These are phyloP conservation scores for Myotis vivesi DNA, from an alignment of 2,797 vertebrate species.

Conservation along the genomic window DNA sequence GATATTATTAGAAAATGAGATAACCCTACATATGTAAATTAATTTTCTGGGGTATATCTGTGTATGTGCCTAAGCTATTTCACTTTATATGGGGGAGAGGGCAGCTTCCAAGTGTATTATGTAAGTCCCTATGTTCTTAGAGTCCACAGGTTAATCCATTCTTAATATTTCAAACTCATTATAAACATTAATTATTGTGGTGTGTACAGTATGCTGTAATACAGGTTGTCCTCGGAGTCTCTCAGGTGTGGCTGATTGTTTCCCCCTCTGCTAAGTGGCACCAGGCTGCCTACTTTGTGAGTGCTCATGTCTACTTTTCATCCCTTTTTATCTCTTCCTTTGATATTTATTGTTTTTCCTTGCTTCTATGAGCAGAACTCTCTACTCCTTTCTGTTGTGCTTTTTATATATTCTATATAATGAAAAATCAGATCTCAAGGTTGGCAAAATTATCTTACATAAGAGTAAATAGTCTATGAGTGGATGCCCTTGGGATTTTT, in stretches of 20 bases:
- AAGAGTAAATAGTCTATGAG: not conserved
- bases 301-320: not conserved
- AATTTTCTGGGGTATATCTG: constrained; percentile 7
- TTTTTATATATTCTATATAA: not conserved
- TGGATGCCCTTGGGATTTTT: not conserved
- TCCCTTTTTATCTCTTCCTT: not conserved
- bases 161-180: constrained; percentile 56
- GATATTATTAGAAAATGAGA: not conserved
- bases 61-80: constrained; percentile 7
- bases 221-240: not conserved
- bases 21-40: constrained; percentile 16
- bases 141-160: constrained; percentile 51
- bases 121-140: constrained; percentile 45
- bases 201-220: constrained; percentile 39
- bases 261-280: not conserved
- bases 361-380: not conserved
- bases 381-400: not conserved
- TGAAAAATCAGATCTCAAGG: not conserved
- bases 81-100: not conserved
- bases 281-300: not conserved
- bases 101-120: constrained; percentile 32
- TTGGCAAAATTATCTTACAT: not conserved
- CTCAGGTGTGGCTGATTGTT: not conserved
- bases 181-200: constrained; percentile 59
- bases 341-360: not conserved